Percentiles rank a stretch among this genome's conserved stretches.
Evolutionary conservation across 2,797 vertebrate species (phyloP).

Genomic region (Platyrinchus mystaceus): DNA sequence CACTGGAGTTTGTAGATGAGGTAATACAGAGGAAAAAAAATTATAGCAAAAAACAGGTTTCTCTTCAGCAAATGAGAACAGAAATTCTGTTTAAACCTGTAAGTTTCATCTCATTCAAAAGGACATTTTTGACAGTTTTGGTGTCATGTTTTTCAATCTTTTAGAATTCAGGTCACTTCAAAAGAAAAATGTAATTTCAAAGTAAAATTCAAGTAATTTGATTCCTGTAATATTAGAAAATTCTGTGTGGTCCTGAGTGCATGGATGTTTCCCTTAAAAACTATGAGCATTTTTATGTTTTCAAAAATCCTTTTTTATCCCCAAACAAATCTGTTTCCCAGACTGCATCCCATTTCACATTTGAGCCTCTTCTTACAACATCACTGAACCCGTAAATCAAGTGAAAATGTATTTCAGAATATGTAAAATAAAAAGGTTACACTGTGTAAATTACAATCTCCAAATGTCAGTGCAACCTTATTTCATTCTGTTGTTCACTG

Average conservation of each 20-base stretch:
- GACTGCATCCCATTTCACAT: not conserved
- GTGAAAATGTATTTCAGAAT: not conserved
- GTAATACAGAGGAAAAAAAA: not conserved
- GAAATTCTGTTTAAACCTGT: not conserved
- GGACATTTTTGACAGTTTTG: not conserved
- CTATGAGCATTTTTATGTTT: not conserved
- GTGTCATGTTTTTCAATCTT: not conserved
- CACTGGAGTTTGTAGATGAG: not conserved
- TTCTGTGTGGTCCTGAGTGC: not conserved
- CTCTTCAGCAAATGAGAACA: not conserved
- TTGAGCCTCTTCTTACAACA: not conserved
- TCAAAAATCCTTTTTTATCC: not conserved
- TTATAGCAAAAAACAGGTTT: not conserved
- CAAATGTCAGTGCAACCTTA: not conserved
- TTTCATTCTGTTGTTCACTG: not conserved
- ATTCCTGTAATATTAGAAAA: not conserved
- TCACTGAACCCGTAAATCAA: conserved; percentile 1
- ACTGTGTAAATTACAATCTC: not conserved
- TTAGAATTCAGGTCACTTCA: not conserved
- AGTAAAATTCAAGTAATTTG: not conserved
- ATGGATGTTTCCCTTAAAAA: not conserved
- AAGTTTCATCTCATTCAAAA: not conserved
- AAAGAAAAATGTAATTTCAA: not conserved
- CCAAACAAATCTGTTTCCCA: not conserved
- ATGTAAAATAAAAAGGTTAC: conserved; percentile 33